Conservation (phyloP, 2,113 vertebrate species). For the Xyrauchen texanus region DNA sequence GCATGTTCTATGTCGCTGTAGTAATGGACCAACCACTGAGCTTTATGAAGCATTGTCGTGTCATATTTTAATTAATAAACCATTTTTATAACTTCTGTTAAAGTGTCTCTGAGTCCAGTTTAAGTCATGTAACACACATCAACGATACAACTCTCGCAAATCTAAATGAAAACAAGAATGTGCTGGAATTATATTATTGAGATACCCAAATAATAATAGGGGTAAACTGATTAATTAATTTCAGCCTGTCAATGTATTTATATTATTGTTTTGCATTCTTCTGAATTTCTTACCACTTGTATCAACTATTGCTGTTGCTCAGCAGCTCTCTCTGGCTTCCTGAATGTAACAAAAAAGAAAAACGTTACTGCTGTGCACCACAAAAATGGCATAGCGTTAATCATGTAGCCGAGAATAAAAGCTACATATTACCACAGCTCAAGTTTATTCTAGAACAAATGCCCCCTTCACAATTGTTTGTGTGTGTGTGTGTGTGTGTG, state of each 20-base stretch:
- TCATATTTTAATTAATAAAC: conserved; percentile 2
- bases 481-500: not conserved
- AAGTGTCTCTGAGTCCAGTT: not conserved
- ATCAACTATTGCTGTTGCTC: conserved; percentile 1
- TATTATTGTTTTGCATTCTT: conserved; percentile 11
- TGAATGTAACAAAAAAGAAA: conserved; percentile 56
- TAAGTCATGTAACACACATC: not conserved
- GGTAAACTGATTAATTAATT: not conserved
- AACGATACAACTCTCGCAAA: conserved; percentile 26
- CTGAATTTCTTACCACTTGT: conserved; percentile 1
- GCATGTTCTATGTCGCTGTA: conserved; percentile 23
- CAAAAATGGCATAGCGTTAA: not conserved
- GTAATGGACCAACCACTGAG: conserved; percentile 27
- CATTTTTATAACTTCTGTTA: too few species aligned
- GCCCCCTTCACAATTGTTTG: conserved; percentile 29
- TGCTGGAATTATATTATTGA: not conserved
- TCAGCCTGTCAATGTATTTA: not conserved
- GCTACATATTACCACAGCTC: conserved; percentile 5
- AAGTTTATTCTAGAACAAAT: conserved; percentile 26
- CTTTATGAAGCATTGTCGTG: conserved; percentile 12
- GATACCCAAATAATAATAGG: too few species aligned
- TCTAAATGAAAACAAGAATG: conserved; percentile 41
- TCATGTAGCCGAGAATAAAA: not conserved
- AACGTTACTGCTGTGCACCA: not conserved
- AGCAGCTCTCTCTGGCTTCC: conserved; percentile 13